Percentiles rank a stretch among this genome's conserved stretches.
These are phyloP conservation scores for Diadumene lineata DNA, from an alignment of 92 coral and sea anemone species.

Conservation along the genomic window DNA sequence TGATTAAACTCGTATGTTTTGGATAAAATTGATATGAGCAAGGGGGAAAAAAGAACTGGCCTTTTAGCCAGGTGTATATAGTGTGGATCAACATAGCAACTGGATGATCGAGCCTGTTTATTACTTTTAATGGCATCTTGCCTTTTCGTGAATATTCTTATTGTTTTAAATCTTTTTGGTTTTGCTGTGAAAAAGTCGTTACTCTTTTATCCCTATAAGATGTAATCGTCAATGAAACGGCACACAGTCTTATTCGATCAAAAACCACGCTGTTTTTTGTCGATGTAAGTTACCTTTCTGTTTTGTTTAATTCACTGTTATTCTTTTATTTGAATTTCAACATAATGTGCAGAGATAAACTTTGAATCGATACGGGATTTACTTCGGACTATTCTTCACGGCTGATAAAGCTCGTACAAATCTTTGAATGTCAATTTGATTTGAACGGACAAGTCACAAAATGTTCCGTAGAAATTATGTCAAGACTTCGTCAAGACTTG, in stretches of 20 bases:
- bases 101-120: slow-evolving; percentile 20
- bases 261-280: slow-evolving; percentile 18
- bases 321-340: slow-evolving; percentile 16
- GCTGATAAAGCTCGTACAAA: slow-evolving; percentile 12
- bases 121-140: slow-evolving; percentile 22
- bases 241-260: slow-evolving; percentile 11
- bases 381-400: not conserved
- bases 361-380: slow-evolving; percentile 8
- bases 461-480: not conserved
- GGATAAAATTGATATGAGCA: slow-evolving; percentile 16
- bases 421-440: not conserved
- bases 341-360: slow-evolving; percentile 21
- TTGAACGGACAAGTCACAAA: slow-evolving; percentile 2
- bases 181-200: not conserved
- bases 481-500: not conserved
- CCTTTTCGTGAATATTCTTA: not conserved
- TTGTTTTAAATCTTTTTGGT: not conserved
- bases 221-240: not conserved
- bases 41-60: slow-evolving; percentile 10
- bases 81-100: slow-evolving; percentile 18
- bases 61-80: slow-evolving; percentile 33
- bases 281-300: slow-evolving; percentile 9
- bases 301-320: slow-evolving; percentile 14
- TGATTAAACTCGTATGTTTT: not conserved
- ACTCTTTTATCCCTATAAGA: not conserved